These are phyloP conservation scores for Riptortus pedestris DNA, from an alignment of 1,140 invertebrate genomes.

Conservation along the genomic window DNA sequence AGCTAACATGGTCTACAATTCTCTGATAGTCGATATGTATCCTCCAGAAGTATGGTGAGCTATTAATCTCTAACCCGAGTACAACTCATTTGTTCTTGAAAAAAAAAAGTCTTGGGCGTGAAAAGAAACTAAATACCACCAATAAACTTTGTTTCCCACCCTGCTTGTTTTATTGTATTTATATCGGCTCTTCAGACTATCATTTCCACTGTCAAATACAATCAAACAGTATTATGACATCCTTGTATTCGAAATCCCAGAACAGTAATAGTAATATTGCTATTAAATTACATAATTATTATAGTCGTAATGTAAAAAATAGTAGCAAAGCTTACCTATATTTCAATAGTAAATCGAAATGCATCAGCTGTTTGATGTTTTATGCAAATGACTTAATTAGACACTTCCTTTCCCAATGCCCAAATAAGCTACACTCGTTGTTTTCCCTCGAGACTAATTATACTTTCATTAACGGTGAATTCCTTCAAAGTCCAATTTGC, in stretches of 20 bases:
- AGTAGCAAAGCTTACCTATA: no score
- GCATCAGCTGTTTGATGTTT: no score
- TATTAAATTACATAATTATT: no score
- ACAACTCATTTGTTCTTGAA: background rate
- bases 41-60: slow-evolving; percentile 40
- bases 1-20: slow-evolving; percentile 45
- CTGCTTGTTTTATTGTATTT: background rate
- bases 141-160: background rate
- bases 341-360: no score
- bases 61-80: background rate
- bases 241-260: background rate
- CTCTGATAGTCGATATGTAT: slow-evolving; percentile 45
- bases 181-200: background rate
- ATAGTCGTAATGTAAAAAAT: no score
- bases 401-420: no score
- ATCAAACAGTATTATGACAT: background rate
- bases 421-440: no score
- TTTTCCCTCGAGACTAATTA: no score
- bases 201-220: background rate
- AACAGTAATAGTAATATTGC: no score
- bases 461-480: no score
- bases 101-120: background rate
- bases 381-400: no score
- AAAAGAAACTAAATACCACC: background rate
- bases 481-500: no score